Conservation (phyloP, 2,888 invertebrate genomes). For the Agonopterix arenella region DNA sequence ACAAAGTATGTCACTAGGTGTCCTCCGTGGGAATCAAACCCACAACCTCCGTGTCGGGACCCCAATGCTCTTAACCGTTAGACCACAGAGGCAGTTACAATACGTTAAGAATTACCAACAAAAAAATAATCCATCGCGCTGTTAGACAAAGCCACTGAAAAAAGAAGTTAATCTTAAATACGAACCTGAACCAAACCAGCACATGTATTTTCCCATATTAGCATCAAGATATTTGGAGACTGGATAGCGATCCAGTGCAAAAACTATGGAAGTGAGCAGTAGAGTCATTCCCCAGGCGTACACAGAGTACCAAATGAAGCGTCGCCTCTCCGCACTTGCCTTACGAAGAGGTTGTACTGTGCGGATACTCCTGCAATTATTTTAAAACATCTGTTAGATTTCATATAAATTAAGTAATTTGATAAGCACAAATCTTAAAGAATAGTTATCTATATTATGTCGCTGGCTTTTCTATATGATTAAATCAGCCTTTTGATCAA, state of each 20-base stretch:
- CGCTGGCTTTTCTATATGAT: too few species aligned
- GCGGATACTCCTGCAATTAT: conserved; percentile 57
- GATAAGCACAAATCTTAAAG: too few species aligned
- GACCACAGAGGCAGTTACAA: too few species aligned
- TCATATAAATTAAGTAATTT: too few species aligned
- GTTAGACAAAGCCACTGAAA: background rate
- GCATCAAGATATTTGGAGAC: conserved; percentile 65
- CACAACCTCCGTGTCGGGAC: too few species aligned
- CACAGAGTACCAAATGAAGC: conserved; percentile 80
- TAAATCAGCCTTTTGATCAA: too few species aligned
- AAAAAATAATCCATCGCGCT: background rate
- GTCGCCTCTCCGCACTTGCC: conserved; percentile 63
- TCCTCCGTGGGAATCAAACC: too few species aligned
- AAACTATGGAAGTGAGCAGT: conserved; percentile 71
- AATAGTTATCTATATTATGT: too few species aligned
- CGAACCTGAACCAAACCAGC: conserved; percentile 82
- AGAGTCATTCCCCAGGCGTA: conserved; percentile 84
- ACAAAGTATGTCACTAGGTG: too few species aligned
- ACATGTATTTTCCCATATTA: conserved; percentile 77
- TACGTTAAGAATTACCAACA: background rate
- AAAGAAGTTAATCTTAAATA: conserved; percentile 8
- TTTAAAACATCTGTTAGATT: too few species aligned
- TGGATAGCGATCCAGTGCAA: conserved; percentile 71
- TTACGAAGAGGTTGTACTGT: conserved; percentile 63
- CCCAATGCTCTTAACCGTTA: too few species aligned